These are phyloP conservation scores for Trichogramma dendrolimi DNA, from an alignment of 2,888 invertebrate species.

Conservation along the genomic window DNA sequence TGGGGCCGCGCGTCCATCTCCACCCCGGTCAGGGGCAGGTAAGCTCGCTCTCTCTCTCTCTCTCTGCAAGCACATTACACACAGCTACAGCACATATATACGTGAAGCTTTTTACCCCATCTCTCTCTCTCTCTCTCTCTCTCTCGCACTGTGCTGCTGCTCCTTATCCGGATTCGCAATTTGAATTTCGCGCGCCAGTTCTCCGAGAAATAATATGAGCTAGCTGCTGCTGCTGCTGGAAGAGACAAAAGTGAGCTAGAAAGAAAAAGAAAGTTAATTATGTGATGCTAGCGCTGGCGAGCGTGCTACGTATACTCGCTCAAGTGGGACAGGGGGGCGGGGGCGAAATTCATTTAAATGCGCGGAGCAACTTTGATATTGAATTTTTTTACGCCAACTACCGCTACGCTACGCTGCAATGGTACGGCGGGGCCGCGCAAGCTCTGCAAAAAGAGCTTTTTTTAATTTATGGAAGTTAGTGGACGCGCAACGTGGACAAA, in stretches of 20 bases:
- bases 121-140: not conserved
- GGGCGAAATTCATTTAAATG: conserved; percentile 22
- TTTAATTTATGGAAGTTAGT: no score
- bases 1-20: conserved; percentile 88
- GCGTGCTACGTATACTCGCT: no score
- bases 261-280: conserved; percentile 17
- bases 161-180: not conserved
- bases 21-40: conserved; percentile 73
- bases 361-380: conserved; percentile 9
- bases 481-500: no score
- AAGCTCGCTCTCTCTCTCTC: conserved; percentile 30
- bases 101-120: not conserved
- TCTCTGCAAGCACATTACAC: not conserved
- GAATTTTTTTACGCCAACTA: conserved; percentile 2
- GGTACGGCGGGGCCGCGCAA: no score
- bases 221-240: no score
- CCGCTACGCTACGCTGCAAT: no score
- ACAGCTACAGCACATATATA: not conserved
- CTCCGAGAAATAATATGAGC: not conserved
- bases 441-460: no score
- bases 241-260: no score
- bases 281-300: not conserved
- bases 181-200: conserved; percentile 12
- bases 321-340: not conserved
- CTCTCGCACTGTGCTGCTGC: not conserved